Base-by-base conservation (phyloP, 2,797 vertebrate genomes). In the Triplophysa bombifrons region DNA sequence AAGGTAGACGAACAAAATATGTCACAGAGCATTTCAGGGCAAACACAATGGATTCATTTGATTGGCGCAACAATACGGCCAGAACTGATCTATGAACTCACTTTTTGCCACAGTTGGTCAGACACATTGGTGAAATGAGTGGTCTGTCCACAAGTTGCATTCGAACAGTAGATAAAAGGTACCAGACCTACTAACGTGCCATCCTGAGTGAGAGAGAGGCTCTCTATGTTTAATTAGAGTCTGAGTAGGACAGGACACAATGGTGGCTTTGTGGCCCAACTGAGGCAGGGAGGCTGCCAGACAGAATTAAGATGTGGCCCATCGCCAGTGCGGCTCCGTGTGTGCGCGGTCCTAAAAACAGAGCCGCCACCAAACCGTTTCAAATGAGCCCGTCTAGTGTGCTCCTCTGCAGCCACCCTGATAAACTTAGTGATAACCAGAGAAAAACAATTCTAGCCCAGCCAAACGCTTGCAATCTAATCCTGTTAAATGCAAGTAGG, bases 261-360 rank as follows among this genome's bases (percentile, higher is more conserved):
- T 94, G 92, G 91, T 89, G 90, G 88, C 95, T 96, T 96, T 98
- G 95, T 96, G 93, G 93, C 86, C 85, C 86, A 77, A 76, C 80
- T 89, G 85, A 85, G 90, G 87, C 89, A 87, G 88, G 90, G 92
- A 72, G 87, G 90, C 88, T 90, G 93, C 91, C 94, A 93, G 93
- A 93, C 91, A 89, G 91, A 95, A 93, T 91, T 84, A 93, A 96
- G 94, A 94, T 84, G 91, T 94, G 94, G 94, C 90, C 58, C 76
- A 58, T 66, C 51, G 89, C 88, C 91, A 94, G 90, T 82, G 86
- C 86, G 89, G 89, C 91, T 89, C 90, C 85, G 89, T 91, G 90
- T 89, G 89, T 88, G 90, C 87, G 85, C 88, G 84, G 87, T 84
- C 83, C 84, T 11, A 9, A 81, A 77, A 82, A 85, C 78, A 83